A percentile compares a stretch with the other conserved stretches of the same genome.
phyloP scores from a whole-genome alignment of 2,113 vertebrate species.

The Upupa epops region DNA sequence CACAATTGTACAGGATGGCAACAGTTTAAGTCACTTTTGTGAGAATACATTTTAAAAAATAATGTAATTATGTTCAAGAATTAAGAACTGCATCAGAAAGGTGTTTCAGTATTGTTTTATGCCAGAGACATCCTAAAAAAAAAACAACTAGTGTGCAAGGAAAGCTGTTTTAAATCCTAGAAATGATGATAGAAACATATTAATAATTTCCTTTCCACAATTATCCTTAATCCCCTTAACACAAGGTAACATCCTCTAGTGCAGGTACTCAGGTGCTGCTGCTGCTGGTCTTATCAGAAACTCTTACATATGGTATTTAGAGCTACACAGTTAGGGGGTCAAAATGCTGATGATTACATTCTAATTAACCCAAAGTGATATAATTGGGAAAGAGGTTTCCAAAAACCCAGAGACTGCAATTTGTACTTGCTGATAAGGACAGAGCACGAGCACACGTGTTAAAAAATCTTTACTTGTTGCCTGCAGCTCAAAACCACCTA shows the following conservation, averaged over 20 bases:
- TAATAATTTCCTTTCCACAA: background rate
- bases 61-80: background rate
- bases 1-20: background rate
- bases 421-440: background rate
- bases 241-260: background rate
- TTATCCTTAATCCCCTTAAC: background rate
- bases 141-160: background rate
- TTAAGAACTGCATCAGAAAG: background rate
- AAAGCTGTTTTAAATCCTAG: background rate
- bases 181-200: fast-evolving
- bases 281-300: background rate
- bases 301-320: background rate
- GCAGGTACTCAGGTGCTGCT: background rate
- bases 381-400: background rate
- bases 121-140: background rate
- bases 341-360: background rate
- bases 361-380: background rate
- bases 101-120: background rate
- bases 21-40: background rate
- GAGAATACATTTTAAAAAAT: background rate
- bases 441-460: fast-evolving
- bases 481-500: no score
- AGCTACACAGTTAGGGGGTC: fast-evolving
- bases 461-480: background rate
- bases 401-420: background rate